phyloP scores from a whole-genome alignment of 2,113 vertebrate genomes.

The Cynocephalus volans region DNA sequence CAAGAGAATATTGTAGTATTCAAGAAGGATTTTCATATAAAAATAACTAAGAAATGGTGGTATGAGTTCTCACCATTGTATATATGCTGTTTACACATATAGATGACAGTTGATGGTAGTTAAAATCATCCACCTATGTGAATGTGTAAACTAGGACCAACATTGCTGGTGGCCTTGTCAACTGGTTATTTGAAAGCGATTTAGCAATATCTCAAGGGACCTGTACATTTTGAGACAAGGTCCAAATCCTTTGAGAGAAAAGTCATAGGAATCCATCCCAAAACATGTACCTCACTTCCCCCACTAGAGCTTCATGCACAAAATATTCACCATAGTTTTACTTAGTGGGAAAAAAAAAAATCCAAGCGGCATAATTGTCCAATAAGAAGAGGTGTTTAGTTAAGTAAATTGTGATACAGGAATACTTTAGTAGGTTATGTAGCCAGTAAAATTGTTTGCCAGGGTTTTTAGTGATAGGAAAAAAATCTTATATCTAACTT shows the following conservation, averaged over 20 bases:
- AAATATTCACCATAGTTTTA: constrained; percentile 41
- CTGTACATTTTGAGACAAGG: not conserved
- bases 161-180: constrained; percentile 18
- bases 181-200: not conserved
- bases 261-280: not conserved
- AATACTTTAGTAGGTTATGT: not conserved
- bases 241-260: not conserved
- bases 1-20: constrained; percentile 11
- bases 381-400: not conserved
- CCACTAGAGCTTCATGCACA: not conserved
- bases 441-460: constrained; percentile 44
- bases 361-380: not conserved
- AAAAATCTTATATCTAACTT: constrained; percentile 20
- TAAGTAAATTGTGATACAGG: not conserved
- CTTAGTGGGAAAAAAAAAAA: constrained; percentile 10
- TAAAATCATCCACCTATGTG: constrained; percentile 57
- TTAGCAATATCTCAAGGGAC: constrained; percentile 1
- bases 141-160: constrained; percentile 24
- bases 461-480: constrained; percentile 22
- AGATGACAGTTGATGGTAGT: constrained; percentile 14
- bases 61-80: constrained; percentile 49
- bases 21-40: not conserved
- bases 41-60: constrained; percentile 9
- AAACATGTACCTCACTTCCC: not conserved
- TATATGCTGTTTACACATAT: constrained; percentile 17